Evolutionary conservation across 2,113 vertebrate species (phyloP), one percentile per base, ranked within the genome.

Genomic region (Tachuris rubrigastra): DNA sequence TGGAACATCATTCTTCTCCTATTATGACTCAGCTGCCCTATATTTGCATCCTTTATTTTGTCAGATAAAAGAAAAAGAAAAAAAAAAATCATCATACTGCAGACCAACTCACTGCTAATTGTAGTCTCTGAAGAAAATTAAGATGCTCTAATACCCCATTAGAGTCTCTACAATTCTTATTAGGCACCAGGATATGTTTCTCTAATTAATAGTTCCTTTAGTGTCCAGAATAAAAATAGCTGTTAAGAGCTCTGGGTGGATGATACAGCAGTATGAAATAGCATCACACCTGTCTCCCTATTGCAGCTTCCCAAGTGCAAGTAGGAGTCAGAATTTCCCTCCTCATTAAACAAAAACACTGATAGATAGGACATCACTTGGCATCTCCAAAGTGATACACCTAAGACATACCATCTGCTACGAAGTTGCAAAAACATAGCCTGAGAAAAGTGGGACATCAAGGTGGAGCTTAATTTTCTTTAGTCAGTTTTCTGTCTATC

Each of bases 371-470:
- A 87, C 96, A 96, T 94, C 94, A 91, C 93, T 97, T 96, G 94
- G 95, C 95, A 96, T 76, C 81, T 95, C 95, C 86, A 66, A 95
- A 96, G 93, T 95, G 95, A 91, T 95, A 71, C 95, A 96, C 96
- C 95, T 95, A 90, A 95, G 94, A 95, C 91, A 90, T 96, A 91
- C 90, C 94, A 95, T 95, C 96, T 96, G 96, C 92, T 97, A 88
- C 46, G 0, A 73, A 95, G 89, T 94, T 95, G 87, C 87, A 95
- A 97, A 96, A 96, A 95, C 94, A 93, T 95, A 95, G 93, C 91
- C 97, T 95, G 74, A 96, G 93, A 96, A 96, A 96, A 96, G 96
- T 96, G 93, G 92, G 94, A 92, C 94, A 96, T 90, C 91, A 96
- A 96, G 95, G 95, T 96, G 95, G 93, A 95, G 89, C 87, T 87